These are phyloP conservation scores for Brachionus calyciflorus DNA, from an alignment of 1,140 invertebrate genomes.

Conservation along the genomic window DNA sequence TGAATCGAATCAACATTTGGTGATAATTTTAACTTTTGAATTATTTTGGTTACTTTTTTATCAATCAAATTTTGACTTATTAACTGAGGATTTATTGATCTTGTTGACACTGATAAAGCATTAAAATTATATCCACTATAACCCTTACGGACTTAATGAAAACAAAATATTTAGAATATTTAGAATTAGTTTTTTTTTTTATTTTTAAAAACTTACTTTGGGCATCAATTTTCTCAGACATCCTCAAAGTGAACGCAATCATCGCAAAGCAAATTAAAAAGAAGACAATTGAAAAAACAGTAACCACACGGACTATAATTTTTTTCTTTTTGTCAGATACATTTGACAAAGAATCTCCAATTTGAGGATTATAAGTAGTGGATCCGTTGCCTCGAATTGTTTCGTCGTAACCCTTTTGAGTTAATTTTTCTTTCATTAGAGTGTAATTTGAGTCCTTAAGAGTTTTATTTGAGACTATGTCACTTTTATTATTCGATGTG, in stretches of 20 bases:
- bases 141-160: slow-evolving; percentile 13
- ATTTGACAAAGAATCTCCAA: slow-evolving; percentile 9
- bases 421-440: background rate
- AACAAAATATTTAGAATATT: background rate
- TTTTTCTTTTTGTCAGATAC: slow-evolving; percentile 45
- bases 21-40: background rate
- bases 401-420: background rate
- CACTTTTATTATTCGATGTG: background rate
- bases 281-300: slow-evolving; percentile 44
- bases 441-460: background rate
- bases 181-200: background rate
- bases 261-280: slow-evolving; percentile 45
- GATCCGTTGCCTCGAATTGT: background rate
- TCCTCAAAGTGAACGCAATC: slow-evolving; percentile 41
- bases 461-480: background rate
- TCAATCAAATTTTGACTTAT: background rate
- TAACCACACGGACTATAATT: slow-evolving; percentile 40
- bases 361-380: slow-evolving; percentile 13
- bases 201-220: slow-evolving; percentile 40
- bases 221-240: slow-evolving; percentile 45
- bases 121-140: slow-evolving; percentile 40
- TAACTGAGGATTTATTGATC: slow-evolving; percentile 1
- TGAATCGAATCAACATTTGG: background rate
- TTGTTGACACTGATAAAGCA: slow-evolving; percentile 1
- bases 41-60: background rate